Percentiles rank a stretch among this genome's conserved stretches.
Evolutionary conservation across 2,113 vertebrate species (phyloP).

Genomic region (Rynchops niger): DNA sequence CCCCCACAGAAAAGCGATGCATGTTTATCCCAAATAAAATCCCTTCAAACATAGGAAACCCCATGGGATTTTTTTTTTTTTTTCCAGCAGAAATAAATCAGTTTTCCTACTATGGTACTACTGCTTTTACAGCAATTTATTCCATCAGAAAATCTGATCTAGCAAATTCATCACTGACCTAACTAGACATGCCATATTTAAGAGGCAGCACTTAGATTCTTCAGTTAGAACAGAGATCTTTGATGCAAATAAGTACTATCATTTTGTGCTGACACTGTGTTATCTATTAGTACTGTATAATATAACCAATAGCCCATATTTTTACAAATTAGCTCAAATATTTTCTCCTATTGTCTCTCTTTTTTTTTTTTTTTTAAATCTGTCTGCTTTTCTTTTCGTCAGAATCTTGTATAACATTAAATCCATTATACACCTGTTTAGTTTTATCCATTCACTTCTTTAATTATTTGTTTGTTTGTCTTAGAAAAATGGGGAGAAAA

Average conservation of each 20-base stretch:
- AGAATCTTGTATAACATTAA: not conserved
- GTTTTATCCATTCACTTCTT: not conserved
- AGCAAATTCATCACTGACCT: not conserved
- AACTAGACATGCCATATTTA: not conserved
- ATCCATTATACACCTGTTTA: not conserved
- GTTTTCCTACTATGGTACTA: not conserved
- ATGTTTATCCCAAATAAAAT: not conserved
- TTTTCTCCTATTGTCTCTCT: not conserved
- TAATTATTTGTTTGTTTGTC: not conserved
- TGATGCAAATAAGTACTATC: not conserved
- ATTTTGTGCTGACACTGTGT: not conserved
- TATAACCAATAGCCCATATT: not conserved
- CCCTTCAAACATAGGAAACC: not conserved
- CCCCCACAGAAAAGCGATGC: not conserved
- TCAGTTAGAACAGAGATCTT: not conserved
- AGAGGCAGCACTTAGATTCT: not conserved
- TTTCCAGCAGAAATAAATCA: not conserved
- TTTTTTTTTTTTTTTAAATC: not conserved
- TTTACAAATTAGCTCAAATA: not conserved
- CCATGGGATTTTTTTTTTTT: not conserved
- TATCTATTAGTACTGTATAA: not conserved
- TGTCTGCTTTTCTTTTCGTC: not conserved
- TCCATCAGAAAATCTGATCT: not conserved
- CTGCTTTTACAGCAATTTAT: not conserved
- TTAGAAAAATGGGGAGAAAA: not conserved